Evolutionary conservation across 2,797 vertebrate genomes (phyloP), one percentile per base, ranked within the genome.

Genomic region (Hapalemur alaotrensis): DNA sequence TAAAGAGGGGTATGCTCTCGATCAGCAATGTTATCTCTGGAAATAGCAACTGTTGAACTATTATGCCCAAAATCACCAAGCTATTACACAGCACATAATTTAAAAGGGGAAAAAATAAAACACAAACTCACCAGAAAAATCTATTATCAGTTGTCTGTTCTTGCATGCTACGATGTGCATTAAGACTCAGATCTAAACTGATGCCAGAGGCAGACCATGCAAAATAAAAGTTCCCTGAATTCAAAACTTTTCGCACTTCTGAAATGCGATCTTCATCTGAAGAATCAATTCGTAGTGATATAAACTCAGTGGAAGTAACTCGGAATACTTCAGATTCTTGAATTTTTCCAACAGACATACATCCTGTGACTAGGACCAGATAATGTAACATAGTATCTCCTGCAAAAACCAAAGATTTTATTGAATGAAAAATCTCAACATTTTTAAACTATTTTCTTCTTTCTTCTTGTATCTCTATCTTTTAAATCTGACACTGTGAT

Each of bases 251-350:
- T 93, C 99, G 99, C 96, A 99, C 99, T 98, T 99, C 99, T 0
- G 99, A 98, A 73, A 99, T 99, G 0, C 99, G 99, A 93, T 99
- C 99, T 98, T 99, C 99, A 8, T 99, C 99, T 2, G 98, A 97
- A 2, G 99, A 99, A 89, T 99, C 99, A 1, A 98, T 98, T 96
- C 99, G 99, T 84, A 99, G 96, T 0, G 99, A 99, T 94, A 99
- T 99, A 63, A 99, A 99, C 59, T 99, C 99, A 0, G 99, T 99
- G 97, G 99, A 99, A n/a, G 99, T 99, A 92, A 99, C 99, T 94
- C 99, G 99, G 98, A 99, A 99, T 65, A 99, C 99, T 98, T 99
- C 99, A 0, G 99, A 99, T 73, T 99, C 99, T 98, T 99, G 99
- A 96, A 99, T 99, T 97, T 99, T 99, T 35, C 99, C 99, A 92